These are phyloP conservation scores for Plagodis dolabraria DNA, from an alignment of 2,888 invertebrate genomes.

Conservation along the genomic window DNA sequence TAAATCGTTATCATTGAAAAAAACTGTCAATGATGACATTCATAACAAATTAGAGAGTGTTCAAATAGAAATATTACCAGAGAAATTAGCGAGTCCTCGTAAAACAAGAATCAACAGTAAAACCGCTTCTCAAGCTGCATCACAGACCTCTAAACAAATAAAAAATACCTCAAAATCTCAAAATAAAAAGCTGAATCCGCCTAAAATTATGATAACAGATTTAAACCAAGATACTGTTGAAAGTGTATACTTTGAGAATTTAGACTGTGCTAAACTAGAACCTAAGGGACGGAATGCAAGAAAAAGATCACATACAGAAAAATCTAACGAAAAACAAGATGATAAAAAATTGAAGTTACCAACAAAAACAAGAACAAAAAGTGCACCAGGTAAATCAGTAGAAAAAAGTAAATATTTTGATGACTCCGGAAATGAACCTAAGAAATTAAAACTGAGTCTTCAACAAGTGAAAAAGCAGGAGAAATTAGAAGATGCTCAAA, in stretches of 20 bases:
- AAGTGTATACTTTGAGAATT: slow-evolving; percentile 59
- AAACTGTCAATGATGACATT: not conserved
- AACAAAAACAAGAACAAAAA: slow-evolving; percentile 56
- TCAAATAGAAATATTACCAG: slow-evolving; percentile 9
- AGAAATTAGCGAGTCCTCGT: slow-evolving; percentile 18
- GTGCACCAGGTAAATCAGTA: slow-evolving; percentile 52
- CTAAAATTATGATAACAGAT: slow-evolving; percentile 57
- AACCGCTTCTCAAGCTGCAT: slow-evolving; percentile 5
- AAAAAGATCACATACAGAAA: slow-evolving; percentile 47
- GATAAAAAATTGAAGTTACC: slow-evolving; percentile 15
- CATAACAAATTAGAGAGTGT: slow-evolving; percentile 3
- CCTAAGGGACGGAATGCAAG: slow-evolving; percentile 35
- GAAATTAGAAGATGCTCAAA: slow-evolving; percentile 54
- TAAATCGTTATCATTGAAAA: slow-evolving; percentile 24
- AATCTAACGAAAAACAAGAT: slow-evolving; percentile 21
- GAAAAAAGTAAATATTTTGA: slow-evolving; percentile 72
- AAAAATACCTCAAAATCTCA: slow-evolving; percentile 6
- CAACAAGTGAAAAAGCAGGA: slow-evolving; percentile 46
- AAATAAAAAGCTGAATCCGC: slow-evolving; percentile 34
- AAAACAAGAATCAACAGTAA: slow-evolving; percentile 35
- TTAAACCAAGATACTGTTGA: slow-evolving; percentile 48
- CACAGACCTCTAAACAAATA: slow-evolving; percentile 13
- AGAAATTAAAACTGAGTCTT: slow-evolving; percentile 41
- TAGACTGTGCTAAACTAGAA: slow-evolving; percentile 29
- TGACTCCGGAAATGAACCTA: slow-evolving; percentile 34